Conservation (phyloP, 2,113 vertebrate species). For the Pyxicephalus adspersus region DNA sequence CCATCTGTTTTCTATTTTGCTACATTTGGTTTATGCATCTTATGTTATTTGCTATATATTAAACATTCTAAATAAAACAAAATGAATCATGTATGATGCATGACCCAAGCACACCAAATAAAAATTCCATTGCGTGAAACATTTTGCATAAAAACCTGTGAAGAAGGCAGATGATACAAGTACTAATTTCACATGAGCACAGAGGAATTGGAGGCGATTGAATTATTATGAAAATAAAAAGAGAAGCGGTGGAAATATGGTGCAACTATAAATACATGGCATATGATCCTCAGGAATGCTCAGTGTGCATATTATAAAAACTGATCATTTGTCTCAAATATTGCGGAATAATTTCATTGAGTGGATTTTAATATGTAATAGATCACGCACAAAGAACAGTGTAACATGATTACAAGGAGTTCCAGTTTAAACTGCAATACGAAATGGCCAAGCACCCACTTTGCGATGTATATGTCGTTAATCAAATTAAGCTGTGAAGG, state of each 20-base stretch:
- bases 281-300: slow-evolving; percentile 1
- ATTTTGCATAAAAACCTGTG: slow-evolving; percentile 13
- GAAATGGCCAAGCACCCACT: no score
- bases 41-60: slow-evolving; percentile 32
- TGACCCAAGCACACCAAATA: slow-evolving; percentile 7
- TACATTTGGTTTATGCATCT: slow-evolving; percentile 6
- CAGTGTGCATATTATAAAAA: not conserved
- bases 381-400: no score
- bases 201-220: not conserved
- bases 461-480: no score
- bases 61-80: slow-evolving; percentile 47
- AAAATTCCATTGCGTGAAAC: slow-evolving; percentile 3
- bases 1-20: slow-evolving; percentile 16
- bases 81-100: slow-evolving; percentile 47
- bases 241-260: not conserved
- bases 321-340: not conserved
- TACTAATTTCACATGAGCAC: slow-evolving; percentile 32
- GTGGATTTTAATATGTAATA: no score
- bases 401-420: no score
- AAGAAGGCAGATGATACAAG: slow-evolving; percentile 16
- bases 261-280: slow-evolving; percentile 8
- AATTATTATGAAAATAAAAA: slow-evolving; percentile 20
- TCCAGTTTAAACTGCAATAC: no score
- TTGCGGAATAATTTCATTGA: not conserved
- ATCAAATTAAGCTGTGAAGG: no score